phyloP scores from a whole-genome alignment of 2,113 vertebrate genomes.

The Pachyramphus minor region DNA sequence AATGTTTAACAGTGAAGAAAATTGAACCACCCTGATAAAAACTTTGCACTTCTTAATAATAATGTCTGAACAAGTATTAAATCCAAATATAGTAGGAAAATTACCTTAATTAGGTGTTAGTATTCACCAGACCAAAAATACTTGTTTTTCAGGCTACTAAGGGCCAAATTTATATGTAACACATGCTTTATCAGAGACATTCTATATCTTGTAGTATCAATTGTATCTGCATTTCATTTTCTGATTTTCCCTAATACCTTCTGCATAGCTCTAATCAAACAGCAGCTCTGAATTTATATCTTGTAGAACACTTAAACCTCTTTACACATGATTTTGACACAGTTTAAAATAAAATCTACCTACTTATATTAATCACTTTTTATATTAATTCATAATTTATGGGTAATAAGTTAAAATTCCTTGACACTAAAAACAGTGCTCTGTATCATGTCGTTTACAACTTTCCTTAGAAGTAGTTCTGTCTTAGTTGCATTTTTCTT shows the following conservation, averaged over 20 bases:
- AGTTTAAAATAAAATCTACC: not conserved
- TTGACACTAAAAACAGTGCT: not conserved
- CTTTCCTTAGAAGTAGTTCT: not conserved
- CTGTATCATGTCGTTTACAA: not conserved
- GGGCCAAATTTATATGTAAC: not conserved
- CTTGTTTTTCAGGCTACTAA: not conserved
- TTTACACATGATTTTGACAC: not conserved
- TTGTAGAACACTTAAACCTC: not conserved
- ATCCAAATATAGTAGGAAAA: slow-evolving; percentile 9
- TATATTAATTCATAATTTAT: not conserved
- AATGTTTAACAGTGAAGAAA: slow-evolving; percentile 39
- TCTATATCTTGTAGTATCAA: not conserved
- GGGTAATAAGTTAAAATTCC: not conserved
- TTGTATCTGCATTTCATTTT: not conserved
- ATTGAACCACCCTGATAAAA: slow-evolving; percentile 28
- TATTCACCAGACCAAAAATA: slow-evolving; percentile 34
- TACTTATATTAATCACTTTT: not conserved
- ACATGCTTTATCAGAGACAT: not conserved
- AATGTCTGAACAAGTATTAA: slow-evolving; percentile 27
- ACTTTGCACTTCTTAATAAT: not conserved
- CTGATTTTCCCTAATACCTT: not conserved
- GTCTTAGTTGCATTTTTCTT: not conserved
- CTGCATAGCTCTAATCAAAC: not conserved
- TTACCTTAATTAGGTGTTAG: slow-evolving; percentile 22
- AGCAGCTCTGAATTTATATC: not conserved